A percentile compares a stretch with the other conserved stretches of the same genome.
Conservation (phyloP, 2,113 vertebrate species). For the Hippocampus guttulatus region DNA sequence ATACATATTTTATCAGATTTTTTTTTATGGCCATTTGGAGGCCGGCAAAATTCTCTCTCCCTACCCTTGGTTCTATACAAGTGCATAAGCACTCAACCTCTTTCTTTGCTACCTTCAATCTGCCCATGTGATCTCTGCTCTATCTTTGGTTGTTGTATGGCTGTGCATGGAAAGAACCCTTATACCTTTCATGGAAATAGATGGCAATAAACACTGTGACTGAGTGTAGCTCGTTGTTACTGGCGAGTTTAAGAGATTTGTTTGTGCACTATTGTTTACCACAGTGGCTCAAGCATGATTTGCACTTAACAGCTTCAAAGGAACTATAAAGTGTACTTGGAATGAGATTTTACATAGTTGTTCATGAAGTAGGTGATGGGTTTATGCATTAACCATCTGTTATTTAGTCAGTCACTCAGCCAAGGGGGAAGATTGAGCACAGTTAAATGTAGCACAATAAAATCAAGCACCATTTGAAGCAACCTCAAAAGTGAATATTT, state of each 20-base stretch:
- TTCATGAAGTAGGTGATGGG: neutral
- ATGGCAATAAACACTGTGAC: constrained; percentile 44
- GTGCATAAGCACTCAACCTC: neutral
- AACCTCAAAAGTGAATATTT: no score
- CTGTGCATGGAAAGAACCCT: constrained; percentile 29
- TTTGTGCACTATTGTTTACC: constrained; percentile 24
- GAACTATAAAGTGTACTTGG: no score
- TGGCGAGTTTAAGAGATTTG: constrained; percentile 43
- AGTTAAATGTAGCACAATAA: neutral
- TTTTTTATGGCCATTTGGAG: constrained; percentile 9
- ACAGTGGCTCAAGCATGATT: constrained; percentile 10
- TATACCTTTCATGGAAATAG: constrained; percentile 12
- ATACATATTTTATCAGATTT: neutral
- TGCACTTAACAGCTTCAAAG: neutral
- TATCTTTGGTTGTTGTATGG: constrained; percentile 39
- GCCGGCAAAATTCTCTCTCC: constrained; percentile 4
- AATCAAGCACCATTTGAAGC: neutral
- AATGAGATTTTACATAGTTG: neutral
- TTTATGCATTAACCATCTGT: neutral
- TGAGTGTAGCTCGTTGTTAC: constrained; percentile 34
- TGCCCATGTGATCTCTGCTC: constrained; percentile 22
- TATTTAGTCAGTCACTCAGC: neutral
- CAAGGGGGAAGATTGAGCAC: neutral
- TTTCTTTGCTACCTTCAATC: constrained; percentile 33
- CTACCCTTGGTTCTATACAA: neutral